Conservation (phyloP, 2,113 vertebrate genomes). For the Brachypteracias leptosomus region DNA sequence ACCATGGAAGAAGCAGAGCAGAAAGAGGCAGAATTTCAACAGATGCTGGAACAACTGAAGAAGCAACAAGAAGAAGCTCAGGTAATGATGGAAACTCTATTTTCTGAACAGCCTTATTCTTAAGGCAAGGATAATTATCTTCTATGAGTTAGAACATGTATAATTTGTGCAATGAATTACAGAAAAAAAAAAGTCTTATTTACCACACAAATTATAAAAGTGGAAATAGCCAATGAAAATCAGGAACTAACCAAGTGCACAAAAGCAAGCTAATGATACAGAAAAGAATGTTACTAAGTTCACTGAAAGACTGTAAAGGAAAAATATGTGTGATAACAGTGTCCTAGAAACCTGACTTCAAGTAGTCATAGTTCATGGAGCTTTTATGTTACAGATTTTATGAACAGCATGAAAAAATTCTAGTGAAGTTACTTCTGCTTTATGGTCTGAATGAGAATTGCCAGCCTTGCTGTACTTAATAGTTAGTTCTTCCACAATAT, state of each 20-base stretch:
- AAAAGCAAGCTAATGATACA: neutral
- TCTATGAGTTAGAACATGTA: neutral
- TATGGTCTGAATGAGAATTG: neutral
- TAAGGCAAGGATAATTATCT: neutral
- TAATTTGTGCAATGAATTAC: neutral
- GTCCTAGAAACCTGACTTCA: neutral
- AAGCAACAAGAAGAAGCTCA: constrained; percentile 90
- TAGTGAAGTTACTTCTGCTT: neutral
- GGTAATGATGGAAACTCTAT: constrained; percentile 65
- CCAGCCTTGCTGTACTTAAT: neutral
- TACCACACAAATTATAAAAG: neutral
- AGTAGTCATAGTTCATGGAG: neutral
- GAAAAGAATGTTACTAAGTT: neutral
- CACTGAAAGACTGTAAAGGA: neutral
- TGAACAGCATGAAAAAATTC: neutral
- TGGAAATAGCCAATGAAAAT: neutral
- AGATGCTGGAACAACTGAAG: constrained; percentile 90
- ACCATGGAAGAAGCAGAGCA: constrained; percentile 87
- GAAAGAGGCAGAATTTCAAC: constrained; percentile 92
- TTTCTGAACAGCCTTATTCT: neutral
- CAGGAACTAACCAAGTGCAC: neutral
- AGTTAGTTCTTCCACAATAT: neutral
- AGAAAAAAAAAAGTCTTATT: neutral
- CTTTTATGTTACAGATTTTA: neutral
- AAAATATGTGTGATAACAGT: neutral